phyloP scores from a whole-genome alignment of 2,888 invertebrate genomes.

The Rhopalosiphum nymphaeae region DNA sequence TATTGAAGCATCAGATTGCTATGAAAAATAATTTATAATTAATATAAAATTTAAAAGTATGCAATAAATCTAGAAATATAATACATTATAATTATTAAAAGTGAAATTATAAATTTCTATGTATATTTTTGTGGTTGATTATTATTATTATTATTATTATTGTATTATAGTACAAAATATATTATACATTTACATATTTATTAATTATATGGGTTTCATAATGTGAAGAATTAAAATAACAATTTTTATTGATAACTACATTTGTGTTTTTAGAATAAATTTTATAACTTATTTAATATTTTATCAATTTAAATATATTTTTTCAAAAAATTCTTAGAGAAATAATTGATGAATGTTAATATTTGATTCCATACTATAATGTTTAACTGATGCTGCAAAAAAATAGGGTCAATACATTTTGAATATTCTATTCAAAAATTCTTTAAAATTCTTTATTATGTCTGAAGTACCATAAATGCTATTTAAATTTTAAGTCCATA shows the following conservation, averaged over 20 bases:
- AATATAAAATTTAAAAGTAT: neutral
- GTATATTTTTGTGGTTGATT: too few species aligned
- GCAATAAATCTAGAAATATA: neutral
- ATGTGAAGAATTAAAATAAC: neutral
- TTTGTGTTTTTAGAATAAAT: neutral
- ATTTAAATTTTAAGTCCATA: neutral
- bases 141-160: too few species aligned
- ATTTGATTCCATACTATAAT: neutral
- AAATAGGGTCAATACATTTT: too few species aligned
- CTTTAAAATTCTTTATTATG: neutral
- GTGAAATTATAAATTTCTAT: too few species aligned
- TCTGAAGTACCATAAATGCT: neutral
- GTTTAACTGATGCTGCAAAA: neutral
- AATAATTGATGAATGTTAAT: neutral
- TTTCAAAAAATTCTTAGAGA: neutral
- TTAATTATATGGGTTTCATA: too few species aligned
- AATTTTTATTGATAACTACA: neutral
- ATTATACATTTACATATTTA: too few species aligned
- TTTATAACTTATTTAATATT: neutral
- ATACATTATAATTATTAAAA: too few species aligned
- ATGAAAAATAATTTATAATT: neutral
- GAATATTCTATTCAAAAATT: neutral
- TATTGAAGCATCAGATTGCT: constrained; percentile 34
- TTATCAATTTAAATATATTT: neutral
- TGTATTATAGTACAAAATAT: too few species aligned